Evolutionary conservation across 2,797 vertebrate genomes (phyloP).

Genomic region (Varecia variegata): DNA sequence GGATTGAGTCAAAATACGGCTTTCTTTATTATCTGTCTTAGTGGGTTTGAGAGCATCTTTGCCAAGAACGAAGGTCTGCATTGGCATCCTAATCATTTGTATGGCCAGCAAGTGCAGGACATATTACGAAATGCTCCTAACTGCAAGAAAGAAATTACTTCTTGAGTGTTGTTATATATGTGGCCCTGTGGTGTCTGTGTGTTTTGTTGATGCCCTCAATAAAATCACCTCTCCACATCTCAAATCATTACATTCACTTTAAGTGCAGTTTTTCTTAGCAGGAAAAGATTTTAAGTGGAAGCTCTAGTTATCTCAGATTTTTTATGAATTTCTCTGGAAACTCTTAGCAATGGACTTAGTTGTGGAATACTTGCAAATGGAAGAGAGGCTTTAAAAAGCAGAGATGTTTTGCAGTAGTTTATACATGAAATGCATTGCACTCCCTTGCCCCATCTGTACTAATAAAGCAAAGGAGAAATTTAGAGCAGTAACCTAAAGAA

Average conservation of each 20-base stretch:
- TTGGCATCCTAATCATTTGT: not conserved
- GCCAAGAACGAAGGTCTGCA: not conserved
- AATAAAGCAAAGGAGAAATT: not conserved
- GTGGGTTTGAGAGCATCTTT: slow-evolving; percentile 1
- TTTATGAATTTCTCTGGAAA: slow-evolving; percentile 53
- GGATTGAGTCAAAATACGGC: not conserved
- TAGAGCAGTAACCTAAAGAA: not conserved
- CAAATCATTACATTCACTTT: not conserved
- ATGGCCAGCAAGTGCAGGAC: not conserved
- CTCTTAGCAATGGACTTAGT: slow-evolving; percentile 32
- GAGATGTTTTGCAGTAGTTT: slow-evolving; percentile 11
- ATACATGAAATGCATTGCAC: not conserved
- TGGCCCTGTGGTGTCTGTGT: not conserved
- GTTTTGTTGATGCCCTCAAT: not conserved
- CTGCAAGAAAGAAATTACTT: not conserved
- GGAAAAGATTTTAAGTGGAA: slow-evolving; percentile 30
- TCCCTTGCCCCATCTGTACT: not conserved
- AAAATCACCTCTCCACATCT: not conserved
- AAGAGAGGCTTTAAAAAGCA: slow-evolving; percentile 48
- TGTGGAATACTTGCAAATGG: slow-evolving; percentile 44
- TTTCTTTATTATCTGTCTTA: not conserved
- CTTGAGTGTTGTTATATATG: not conserved
- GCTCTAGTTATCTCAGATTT: slow-evolving; percentile 36
- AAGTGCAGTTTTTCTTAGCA: not conserved
- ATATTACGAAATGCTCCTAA: not conserved